A percentile compares a stretch with the other conserved stretches of the same genome.
phyloP scores from a whole-genome alignment of 2,797 vertebrate species.

The Phyllotis vaccarum region DNA sequence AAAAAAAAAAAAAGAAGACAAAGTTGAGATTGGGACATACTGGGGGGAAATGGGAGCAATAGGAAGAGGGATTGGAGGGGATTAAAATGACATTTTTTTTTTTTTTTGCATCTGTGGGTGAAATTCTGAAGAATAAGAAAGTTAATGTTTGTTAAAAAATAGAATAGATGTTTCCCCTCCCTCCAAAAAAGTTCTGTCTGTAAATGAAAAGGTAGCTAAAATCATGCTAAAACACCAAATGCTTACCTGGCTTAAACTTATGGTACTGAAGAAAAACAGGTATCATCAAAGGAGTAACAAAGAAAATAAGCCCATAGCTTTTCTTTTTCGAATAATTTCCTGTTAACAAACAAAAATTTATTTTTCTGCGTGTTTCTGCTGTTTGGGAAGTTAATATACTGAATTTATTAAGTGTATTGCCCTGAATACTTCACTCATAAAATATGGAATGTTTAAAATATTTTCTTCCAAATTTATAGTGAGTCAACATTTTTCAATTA shows the following conservation, averaged over 20 bases:
- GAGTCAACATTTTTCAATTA: not conserved
- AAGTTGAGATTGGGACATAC: not conserved
- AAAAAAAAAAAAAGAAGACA: not conserved
- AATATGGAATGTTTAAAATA: constrained; percentile 45
- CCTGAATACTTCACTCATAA: not conserved
- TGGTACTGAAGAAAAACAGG: constrained; percentile 84
- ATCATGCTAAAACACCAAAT: constrained; percentile 60
- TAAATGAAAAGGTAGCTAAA: constrained; percentile 46
- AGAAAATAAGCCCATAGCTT: constrained; percentile 85
- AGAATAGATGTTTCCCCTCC: constrained; percentile 6
- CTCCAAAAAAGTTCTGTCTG: constrained; percentile 12
- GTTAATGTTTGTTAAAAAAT: not conserved
- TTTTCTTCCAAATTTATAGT: not conserved
- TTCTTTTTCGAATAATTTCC: constrained; percentile 82
- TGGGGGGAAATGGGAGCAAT: not conserved
- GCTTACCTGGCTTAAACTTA: constrained; percentile 86
- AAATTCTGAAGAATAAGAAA: not conserved
- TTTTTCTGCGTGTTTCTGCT: constrained; percentile 27
- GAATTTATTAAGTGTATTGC: constrained; percentile 36
- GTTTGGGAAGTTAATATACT: constrained; percentile 23
- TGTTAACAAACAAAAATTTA: constrained; percentile 79
- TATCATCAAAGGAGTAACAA: constrained; percentile 82
- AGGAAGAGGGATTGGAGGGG: not conserved
- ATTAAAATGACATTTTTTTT: not conserved
- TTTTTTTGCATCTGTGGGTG: not conserved